These are phyloP conservation scores for Drosophila ogumai DNA, from an alignment of 1,140 invertebrate species.

Conservation along the genomic window DNA sequence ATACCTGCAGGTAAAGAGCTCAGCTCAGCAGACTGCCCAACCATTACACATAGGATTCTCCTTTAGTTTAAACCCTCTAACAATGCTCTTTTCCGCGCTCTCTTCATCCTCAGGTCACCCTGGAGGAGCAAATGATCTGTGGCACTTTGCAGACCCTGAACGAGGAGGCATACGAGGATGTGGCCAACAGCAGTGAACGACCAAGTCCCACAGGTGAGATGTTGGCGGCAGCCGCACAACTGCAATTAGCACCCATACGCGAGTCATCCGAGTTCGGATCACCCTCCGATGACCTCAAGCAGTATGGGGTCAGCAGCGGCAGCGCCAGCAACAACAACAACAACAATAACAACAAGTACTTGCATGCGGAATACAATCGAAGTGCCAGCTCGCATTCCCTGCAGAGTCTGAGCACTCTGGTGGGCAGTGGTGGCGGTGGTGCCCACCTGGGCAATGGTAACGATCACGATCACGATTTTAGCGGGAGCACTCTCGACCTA, in stretches of 20 bases:
- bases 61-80: no score
- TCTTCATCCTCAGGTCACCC: constrained; percentile 89
- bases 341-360: constrained; percentile 56
- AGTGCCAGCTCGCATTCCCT: constrained; percentile 78
- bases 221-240: constrained; percentile 82
- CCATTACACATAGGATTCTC: neutral
- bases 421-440: constrained; percentile 29
- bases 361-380: constrained; percentile 69
- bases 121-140: constrained; percentile 97
- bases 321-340: neutral
- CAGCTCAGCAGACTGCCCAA: constrained; percentile 13
- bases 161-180: constrained; percentile 96
- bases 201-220: constrained; percentile 85
- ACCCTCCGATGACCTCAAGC: constrained; percentile 76
- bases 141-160: constrained; percentile 95
- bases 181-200: constrained; percentile 87
- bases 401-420: constrained; percentile 65
- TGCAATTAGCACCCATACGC: constrained; percentile 84
- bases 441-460: constrained; percentile 63
- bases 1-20: constrained; percentile 81
- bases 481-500: constrained; percentile 59
- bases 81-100: accelerated
- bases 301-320: constrained; percentile 31
- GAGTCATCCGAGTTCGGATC: constrained; percentile 84
- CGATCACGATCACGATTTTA: constrained; percentile 33